Conservation (phyloP, 2,797 vertebrate species). For the Phyllotis vaccarum region DNA sequence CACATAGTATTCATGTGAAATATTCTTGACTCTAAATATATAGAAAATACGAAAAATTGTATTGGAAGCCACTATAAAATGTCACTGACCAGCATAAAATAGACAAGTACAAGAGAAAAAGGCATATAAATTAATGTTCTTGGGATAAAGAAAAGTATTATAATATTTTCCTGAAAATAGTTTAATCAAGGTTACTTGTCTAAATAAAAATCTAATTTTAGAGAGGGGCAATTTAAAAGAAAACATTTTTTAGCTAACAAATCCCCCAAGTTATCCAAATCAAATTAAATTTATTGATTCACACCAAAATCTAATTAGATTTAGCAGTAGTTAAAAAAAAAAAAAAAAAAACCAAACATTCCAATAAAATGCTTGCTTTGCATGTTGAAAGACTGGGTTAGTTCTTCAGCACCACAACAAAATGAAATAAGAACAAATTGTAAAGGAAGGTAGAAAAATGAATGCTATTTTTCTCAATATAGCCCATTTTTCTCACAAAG, state of each 20-base stretch:
- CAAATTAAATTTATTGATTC: conserved; percentile 45
- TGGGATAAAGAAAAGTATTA: conserved; percentile 7
- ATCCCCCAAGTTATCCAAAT: conserved; percentile 51
- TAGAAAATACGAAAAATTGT: neutral
- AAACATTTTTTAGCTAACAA: conserved; percentile 35
- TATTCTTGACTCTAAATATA: conserved; percentile 5
- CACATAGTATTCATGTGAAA: neutral
- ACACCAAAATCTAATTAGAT: conserved; percentile 45
- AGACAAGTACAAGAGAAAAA: conserved; percentile 20
- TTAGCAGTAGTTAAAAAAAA: conserved; percentile 34
- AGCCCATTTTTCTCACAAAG: neutral
- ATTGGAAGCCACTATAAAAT: conserved; percentile 50
- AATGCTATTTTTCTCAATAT: neutral
- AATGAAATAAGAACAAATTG: neutral
- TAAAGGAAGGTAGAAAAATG: neutral
- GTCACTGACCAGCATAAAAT: neutral
- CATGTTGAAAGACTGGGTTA: neutral
- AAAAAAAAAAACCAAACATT: too few species aligned
- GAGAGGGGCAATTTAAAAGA: conserved; percentile 31
- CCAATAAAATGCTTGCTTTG: neutral
- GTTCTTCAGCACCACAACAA: too few species aligned
- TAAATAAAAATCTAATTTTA: conserved; percentile 51
- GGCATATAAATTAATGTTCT: neutral
- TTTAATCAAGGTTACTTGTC: conserved; percentile 51
- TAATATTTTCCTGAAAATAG: conserved; percentile 32